Evolutionary conservation across 2,797 vertebrate genomes (phyloP).

Genomic region (Loris lydekkerianus): DNA sequence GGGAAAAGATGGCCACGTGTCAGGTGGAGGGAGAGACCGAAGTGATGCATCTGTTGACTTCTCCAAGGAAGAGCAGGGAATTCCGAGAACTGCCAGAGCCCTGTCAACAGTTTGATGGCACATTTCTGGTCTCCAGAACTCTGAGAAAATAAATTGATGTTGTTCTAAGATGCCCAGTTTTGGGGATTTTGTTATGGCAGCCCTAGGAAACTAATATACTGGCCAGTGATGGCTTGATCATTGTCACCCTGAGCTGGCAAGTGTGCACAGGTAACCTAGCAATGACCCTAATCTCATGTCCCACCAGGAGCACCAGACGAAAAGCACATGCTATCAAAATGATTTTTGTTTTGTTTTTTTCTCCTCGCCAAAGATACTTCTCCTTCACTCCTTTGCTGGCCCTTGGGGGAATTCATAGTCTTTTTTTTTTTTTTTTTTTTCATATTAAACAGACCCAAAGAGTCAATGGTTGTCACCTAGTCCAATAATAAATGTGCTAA

Average conservation of each 20-base stretch:
- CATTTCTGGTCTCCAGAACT: not conserved
- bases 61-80: not conserved
- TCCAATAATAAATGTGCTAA: not conserved
- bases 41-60: not conserved
- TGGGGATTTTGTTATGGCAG: not conserved
- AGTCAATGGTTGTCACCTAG: not conserved
- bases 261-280: not conserved
- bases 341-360: not conserved
- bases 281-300: not conserved
- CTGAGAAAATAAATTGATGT: not conserved
- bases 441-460: not conserved
- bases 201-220: not conserved
- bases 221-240: not conserved
- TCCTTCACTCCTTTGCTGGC: not conserved
- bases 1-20: not conserved
- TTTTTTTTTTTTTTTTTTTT: not conserved
- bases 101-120: not conserved
- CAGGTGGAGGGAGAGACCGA: not conserved
- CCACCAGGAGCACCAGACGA: not conserved
- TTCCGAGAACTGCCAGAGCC: accelerated
- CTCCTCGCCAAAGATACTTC: not conserved
- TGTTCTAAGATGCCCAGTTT: not conserved
- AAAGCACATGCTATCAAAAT: not conserved
- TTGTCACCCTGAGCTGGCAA: not conserved
- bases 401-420: not conserved